Percentiles rank a stretch among this genome's conserved stretches.
phyloP scores from a whole-genome alignment of 2,888 invertebrate species.

The Ennomos quercinarius region DNA sequence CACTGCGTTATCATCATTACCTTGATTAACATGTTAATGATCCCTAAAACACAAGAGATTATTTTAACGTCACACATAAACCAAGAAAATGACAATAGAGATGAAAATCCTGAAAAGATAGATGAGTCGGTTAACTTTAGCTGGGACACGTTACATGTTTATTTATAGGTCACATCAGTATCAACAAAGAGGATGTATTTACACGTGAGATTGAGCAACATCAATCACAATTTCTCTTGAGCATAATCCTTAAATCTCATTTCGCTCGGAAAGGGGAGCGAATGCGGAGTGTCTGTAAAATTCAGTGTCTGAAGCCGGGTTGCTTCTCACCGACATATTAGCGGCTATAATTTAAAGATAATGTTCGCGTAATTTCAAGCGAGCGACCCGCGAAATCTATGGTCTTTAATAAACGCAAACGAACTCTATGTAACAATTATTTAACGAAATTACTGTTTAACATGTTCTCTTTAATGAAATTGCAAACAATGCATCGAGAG shows the following conservation, averaged over 20 bases:
- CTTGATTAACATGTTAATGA: slow-evolving; percentile 8
- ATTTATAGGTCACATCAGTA: slow-evolving; percentile 25
- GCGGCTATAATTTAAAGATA: slow-evolving; percentile 81
- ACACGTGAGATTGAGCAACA: slow-evolving; percentile 32
- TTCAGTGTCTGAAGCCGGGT: slow-evolving; percentile 53
- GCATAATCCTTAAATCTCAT: slow-evolving; percentile 44
- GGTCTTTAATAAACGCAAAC: slow-evolving; percentile 82
- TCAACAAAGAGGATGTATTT: slow-evolving; percentile 31
- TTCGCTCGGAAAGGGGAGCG: slow-evolving; percentile 37
- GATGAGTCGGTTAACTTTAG: slow-evolving; percentile 22
- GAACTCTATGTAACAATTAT: slow-evolving; percentile 77
- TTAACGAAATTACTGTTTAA: slow-evolving; percentile 77
- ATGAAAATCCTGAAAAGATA: slow-evolving; percentile 19
- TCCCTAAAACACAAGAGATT: slow-evolving; percentile 15
- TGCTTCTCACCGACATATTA: slow-evolving; percentile 76
- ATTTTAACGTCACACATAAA: slow-evolving; percentile 6
- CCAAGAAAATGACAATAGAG: slow-evolving; percentile 9
- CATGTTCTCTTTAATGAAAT: slow-evolving; percentile 75
- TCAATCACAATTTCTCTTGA: slow-evolving; percentile 40
- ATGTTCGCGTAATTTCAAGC: slow-evolving; percentile 76
- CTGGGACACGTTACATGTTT: slow-evolving; percentile 23
- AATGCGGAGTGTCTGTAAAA: slow-evolving; percentile 53
- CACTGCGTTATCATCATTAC: no score
- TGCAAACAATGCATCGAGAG: slow-evolving; percentile 60
- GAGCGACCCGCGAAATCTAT: slow-evolving; percentile 77